These are phyloP conservation scores for Myopa tessellatipennis DNA, from an alignment of 2,888 invertebrate genomes.

Conservation along the genomic window DNA sequence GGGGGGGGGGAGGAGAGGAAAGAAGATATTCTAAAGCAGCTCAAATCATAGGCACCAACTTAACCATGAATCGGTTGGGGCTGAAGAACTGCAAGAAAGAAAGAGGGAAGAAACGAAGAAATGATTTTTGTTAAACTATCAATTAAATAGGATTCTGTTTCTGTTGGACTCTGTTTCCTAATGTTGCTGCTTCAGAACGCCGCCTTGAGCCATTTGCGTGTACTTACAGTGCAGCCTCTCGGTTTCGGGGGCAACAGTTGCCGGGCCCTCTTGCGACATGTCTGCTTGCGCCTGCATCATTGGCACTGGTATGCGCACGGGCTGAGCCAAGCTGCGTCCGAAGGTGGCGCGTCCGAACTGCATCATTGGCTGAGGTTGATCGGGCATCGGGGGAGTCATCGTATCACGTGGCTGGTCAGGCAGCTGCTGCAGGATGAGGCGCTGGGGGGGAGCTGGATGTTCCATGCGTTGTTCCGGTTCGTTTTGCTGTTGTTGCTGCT, in stretches of 20 bases:
- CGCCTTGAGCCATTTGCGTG: not conserved
- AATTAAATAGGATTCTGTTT: not conserved
- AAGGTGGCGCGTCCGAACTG: constrained; percentile 67
- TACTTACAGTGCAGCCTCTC: constrained; percentile 83
- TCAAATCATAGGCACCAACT: constrained; percentile 82
- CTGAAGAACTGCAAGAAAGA: constrained; percentile 77
- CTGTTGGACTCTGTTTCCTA: not conserved
- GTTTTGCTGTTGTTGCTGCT: constrained; percentile 53
- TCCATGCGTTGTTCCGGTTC: constrained; percentile 43
- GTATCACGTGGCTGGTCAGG: constrained; percentile 66
- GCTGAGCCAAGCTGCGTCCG: constrained; percentile 67
- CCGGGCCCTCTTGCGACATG: constrained; percentile 69
- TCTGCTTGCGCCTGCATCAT: constrained; percentile 72
- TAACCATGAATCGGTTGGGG: constrained; percentile 76
- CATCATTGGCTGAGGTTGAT: constrained; percentile 62
- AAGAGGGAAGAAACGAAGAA: constrained; percentile 16
- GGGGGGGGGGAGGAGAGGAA: not conserved
- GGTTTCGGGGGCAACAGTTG: constrained; percentile 55
- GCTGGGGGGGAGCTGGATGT: constrained; percentile 55
- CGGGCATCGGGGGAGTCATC: constrained; percentile 66
- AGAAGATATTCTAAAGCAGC: constrained; percentile 49
- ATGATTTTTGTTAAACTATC: not conserved
- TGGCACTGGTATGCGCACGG: constrained; percentile 71
- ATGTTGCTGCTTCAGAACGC: no score
- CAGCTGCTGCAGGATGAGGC: constrained; percentile 63